A percentile compares a stretch with the other conserved stretches of the same genome.
Evolutionary conservation across 2,797 vertebrate genomes (phyloP).

Genomic region (Lacerta bilineata): DNA sequence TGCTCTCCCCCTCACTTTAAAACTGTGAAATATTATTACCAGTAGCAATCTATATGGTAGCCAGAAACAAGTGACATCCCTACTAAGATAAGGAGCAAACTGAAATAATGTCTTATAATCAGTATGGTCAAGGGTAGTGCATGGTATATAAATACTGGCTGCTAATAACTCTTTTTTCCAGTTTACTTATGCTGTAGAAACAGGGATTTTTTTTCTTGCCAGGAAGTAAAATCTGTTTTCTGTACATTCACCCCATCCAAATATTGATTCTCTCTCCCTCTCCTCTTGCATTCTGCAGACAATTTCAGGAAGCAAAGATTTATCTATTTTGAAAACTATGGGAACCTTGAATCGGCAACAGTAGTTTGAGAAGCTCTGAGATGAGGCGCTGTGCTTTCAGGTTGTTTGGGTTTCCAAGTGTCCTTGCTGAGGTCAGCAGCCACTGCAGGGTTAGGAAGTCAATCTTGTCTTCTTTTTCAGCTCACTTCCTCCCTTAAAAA

Average conservation of each 20-base stretch:
- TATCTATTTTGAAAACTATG: constrained; percentile 34
- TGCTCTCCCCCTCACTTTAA: background rate
- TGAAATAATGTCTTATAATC: background rate
- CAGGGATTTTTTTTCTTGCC: constrained; percentile 17
- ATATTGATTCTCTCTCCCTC: constrained; percentile 15
- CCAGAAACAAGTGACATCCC: background rate
- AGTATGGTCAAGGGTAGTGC: background rate
- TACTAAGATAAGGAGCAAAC: background rate
- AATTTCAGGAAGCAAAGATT: constrained; percentile 44
- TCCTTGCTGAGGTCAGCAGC: constrained; percentile 50
- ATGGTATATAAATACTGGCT: background rate
- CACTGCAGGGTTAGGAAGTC: constrained; percentile 36
- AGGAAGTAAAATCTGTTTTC: constrained; percentile 10
- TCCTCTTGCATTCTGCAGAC: constrained; percentile 11
- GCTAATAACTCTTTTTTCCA: background rate
- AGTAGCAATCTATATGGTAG: background rate
- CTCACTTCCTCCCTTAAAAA: background rate
- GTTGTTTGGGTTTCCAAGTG: constrained; percentile 32
- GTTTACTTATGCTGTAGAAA: constrained; percentile 28
- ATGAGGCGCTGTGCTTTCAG: constrained; percentile 26
- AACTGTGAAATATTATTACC: background rate
- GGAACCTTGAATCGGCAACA: constrained; percentile 9
- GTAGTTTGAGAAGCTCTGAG: background rate
- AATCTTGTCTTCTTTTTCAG: constrained; percentile 35
- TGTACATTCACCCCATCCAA: background rate